phyloP scores from a whole-genome alignment of 2,888 invertebrate genomes.

The Diarsia dahlii region DNA sequence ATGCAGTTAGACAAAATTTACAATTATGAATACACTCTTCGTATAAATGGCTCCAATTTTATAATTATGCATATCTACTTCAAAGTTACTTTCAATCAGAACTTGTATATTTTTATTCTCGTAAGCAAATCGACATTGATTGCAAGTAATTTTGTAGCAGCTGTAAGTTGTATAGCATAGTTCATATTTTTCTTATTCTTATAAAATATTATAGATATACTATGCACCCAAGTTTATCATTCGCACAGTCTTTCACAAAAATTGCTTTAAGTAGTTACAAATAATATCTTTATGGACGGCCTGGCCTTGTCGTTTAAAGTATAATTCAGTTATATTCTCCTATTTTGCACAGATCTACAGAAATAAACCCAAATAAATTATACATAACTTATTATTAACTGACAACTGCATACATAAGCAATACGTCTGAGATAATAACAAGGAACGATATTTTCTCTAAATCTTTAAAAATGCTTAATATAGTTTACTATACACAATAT shows the following conservation, averaged over 20 bases:
- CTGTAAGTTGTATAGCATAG: conserved; percentile 38
- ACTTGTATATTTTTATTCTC: not conserved
- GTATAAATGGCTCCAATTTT: conserved; percentile 72
- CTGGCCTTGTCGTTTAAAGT: conserved; percentile 79
- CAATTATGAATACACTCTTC: conserved; percentile 68
- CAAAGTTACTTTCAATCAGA: conserved; percentile 51
- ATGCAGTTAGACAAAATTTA: conserved; percentile 72
- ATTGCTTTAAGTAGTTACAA: conserved; percentile 78
- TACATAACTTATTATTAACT: conserved; percentile 59
- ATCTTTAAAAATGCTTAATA: conserved; percentile 56
- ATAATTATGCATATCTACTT: conserved; percentile 47
- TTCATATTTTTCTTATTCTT: conserved; percentile 63
- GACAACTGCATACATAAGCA: conserved; percentile 56
- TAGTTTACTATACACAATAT: conserved; percentile 72
- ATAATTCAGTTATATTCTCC: conserved; percentile 64
- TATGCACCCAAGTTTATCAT: conserved; percentile 72
- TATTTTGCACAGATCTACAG: conserved; percentile 76
- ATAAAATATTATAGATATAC: conserved; percentile 47
- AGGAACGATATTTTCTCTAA: conserved; percentile 69
- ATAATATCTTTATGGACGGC: conserved; percentile 85
- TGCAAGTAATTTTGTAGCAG: conserved; percentile 52
- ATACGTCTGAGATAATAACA: conserved; percentile 66
- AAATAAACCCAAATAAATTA: conserved; percentile 65
- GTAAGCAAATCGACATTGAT: not conserved
- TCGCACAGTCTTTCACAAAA: conserved; percentile 84